Conservation (phyloP, 2,113 vertebrate genomes). For the Sinocyclocheilus anshuiensis region DNA sequence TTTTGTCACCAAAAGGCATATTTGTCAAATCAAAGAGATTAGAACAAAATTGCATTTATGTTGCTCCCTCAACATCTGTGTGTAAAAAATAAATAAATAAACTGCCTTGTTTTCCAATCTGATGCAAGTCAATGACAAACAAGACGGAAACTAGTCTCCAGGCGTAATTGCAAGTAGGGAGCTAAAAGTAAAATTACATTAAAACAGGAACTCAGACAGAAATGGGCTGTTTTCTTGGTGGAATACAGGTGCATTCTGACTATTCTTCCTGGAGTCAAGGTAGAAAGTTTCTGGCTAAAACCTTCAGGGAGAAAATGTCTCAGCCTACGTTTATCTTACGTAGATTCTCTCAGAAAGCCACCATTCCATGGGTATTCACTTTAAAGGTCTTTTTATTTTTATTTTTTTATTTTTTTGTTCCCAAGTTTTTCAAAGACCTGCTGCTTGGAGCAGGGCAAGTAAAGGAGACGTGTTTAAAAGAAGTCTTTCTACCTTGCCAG, state of each 20-base stretch:
- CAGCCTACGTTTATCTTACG: constrained; percentile 6
- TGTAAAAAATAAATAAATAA: not conserved
- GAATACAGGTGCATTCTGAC: constrained; percentile 3
- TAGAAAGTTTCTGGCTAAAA: constrained; percentile 25
- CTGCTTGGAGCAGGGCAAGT: constrained; percentile 17
- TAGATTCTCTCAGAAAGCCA: constrained; percentile 12
- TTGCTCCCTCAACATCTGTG: not conserved
- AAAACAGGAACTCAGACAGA: not conserved
- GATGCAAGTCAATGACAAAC: constrained; percentile 23
- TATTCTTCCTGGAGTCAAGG: constrained; percentile 10
- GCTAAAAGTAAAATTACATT: constrained; percentile 20
- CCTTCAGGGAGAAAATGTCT: not conserved
- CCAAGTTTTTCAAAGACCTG: constrained; percentile 31
- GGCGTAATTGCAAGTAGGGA: not conserved
- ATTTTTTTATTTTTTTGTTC: not conserved
- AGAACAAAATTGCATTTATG: constrained; percentile 5
- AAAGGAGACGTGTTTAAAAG: constrained; percentile 6
- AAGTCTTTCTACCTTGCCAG: constrained; percentile 19
- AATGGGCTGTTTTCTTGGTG: not conserved
- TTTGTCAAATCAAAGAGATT: constrained; percentile 26
- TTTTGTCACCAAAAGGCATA: not conserved
- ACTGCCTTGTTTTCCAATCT: constrained; percentile 10
- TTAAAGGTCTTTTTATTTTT: constrained; percentile 3
- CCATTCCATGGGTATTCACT: constrained; percentile 14
- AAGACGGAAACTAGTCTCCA: not conserved